Conservation (phyloP, 2,888 invertebrate genomes). For the Mesodorylaimus sp. region DNA sequence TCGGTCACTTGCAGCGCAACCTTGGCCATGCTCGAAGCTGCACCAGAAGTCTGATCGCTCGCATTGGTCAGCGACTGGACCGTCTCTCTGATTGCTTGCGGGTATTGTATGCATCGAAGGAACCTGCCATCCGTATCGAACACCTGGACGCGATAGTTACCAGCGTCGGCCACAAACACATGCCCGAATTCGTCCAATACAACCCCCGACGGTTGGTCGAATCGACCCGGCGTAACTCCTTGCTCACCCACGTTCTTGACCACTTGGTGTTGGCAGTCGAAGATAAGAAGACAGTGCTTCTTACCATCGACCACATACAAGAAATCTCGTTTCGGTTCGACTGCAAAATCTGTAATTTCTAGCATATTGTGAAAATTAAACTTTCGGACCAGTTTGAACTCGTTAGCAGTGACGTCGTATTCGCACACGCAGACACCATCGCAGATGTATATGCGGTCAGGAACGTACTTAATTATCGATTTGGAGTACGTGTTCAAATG, state of each 20-base stretch:
- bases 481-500: background rate
- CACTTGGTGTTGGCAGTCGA: slow-evolving; percentile 1
- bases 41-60: background rate
- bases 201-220: slow-evolving; percentile 4
- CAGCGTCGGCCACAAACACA: slow-evolving; percentile 8
- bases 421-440: slow-evolving; percentile 8
- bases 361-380: slow-evolving; percentile 8
- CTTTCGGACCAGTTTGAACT: background rate
- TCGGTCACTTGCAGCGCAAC: background rate
- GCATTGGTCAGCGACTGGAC: background rate
- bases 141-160: slow-evolving; percentile 8
- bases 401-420: background rate
- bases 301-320: background rate
- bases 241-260: slow-evolving; percentile 4
- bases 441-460: background rate
- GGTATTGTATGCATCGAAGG: slow-evolving; percentile 3
- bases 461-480: background rate
- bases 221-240: slow-evolving; percentile 9
- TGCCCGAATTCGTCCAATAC: slow-evolving; percentile 6
- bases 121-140: slow-evolving; percentile 9
- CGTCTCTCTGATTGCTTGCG: background rate
- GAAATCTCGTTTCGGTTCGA: background rate
- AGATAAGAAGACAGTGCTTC: background rate
- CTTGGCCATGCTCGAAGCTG: background rate
- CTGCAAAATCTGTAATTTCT: slow-evolving; percentile 1